Evolutionary conservation across 2,888 invertebrate genomes (phyloP).

Genomic region (Graphium colonna): DNA sequence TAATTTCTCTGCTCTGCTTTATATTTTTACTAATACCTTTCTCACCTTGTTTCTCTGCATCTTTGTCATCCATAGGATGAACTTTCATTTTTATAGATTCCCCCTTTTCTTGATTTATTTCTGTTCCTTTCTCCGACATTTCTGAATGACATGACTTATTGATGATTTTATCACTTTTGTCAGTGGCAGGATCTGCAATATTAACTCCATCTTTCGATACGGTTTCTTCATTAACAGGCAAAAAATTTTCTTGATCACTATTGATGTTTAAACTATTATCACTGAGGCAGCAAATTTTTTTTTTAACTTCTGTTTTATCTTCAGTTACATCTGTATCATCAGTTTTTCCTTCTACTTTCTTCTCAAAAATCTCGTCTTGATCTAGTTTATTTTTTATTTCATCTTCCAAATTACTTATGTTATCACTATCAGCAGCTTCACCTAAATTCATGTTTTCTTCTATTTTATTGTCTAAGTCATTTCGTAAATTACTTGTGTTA

Average conservation of each 20-base stretch:
- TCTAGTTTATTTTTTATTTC: neutral
- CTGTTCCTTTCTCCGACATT: neutral
- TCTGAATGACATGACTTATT: neutral
- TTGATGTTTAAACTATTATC: neutral
- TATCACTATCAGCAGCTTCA: neutral
- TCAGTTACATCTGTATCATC: neutral
- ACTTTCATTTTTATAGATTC: neutral
- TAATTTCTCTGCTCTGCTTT: neutral
- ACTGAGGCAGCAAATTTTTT: neutral
- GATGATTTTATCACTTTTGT: neutral
- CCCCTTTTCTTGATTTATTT: constrained; percentile 2
- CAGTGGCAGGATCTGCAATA: neutral
- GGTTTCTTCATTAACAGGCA: neutral
- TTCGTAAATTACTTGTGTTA: neutral
- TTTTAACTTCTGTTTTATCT: neutral
- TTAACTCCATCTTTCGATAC: neutral
- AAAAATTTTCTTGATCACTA: neutral
- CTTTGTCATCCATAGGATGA: neutral
- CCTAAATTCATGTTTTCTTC: neutral
- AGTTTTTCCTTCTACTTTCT: neutral
- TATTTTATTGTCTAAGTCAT: neutral
- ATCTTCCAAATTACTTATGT: neutral
- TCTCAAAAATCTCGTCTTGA: neutral
- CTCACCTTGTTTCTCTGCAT: constrained; percentile 25
- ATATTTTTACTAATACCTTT: constrained; percentile 10